A percentile compares a stretch with the other conserved stretches of the same genome.
These are phyloP conservation scores for Abscondita cerata DNA, from an alignment of 2,888 invertebrate species.

Conservation along the genomic window DNA sequence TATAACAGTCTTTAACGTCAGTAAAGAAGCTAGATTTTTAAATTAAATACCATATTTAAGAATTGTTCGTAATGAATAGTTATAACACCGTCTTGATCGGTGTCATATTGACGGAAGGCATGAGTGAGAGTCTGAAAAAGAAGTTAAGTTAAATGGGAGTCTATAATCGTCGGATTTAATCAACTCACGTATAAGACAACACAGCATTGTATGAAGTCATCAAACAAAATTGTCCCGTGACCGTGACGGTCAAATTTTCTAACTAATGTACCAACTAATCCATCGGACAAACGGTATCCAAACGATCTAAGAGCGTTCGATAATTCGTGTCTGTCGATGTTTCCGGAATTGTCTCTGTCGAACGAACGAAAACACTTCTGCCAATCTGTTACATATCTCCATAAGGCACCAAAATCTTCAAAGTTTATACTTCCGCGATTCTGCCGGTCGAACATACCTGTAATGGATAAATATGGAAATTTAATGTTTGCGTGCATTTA, in stretches of 20 bases:
- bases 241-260: conserved; percentile 94
- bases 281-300: conserved; percentile 86
- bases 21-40: conserved; percentile 66
- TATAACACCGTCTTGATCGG: conserved; percentile 93
- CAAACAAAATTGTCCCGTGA: conserved; percentile 91
- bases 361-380: conserved; percentile 94
- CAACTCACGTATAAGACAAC: conserved; percentile 91
- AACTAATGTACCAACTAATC: conserved; percentile 79
- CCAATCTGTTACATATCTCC: conserved; percentile 99
- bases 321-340: conserved; percentile 91
- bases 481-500: background rate
- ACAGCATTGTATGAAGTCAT: conserved; percentile 98
- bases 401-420: conserved; percentile 93
- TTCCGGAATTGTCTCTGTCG: conserved; percentile 91
- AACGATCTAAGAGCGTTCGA: conserved; percentile 89
- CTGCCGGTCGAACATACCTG: conserved; percentile 93
- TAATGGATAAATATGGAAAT: conserved; percentile 46
- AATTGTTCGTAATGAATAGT: conserved; percentile 96
- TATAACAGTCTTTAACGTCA: conserved; percentile 9
- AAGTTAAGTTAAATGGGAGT: too few species aligned
- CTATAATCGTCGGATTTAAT: too few species aligned
- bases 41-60: conserved; percentile 86
- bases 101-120: conserved; percentile 87
- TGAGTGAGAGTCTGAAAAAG: conserved; percentile 83
- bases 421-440: conserved; percentile 90